Evolutionary conservation across 2,888 invertebrate species (phyloP), one percentile per base, ranked within the genome.

Genomic region (Dysmachus trigonus): DNA sequence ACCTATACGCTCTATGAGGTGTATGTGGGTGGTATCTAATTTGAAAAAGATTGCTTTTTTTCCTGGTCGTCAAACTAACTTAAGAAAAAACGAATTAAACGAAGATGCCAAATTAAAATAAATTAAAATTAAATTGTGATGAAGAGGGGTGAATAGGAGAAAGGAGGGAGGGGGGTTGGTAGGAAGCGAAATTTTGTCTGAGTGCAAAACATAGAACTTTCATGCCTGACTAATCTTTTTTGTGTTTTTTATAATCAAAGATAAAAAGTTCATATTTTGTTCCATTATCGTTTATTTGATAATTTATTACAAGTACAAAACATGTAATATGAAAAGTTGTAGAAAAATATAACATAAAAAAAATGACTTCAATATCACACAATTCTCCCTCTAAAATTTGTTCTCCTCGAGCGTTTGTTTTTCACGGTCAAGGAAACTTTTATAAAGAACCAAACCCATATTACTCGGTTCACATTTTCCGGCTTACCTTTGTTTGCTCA

Each of bases 11-110:
- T n/a, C n/a, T 41, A 41, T 41, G 38, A 41, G 8, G 38, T n/a
- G n/a, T 10, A 18, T 33, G 76, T 76, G 76, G 76, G 76, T 41
- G 76, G 76, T 27, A 38, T 33, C 76, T 76, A 76, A 76, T 76
- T 76, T 38, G 27, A 76, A 76, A 38, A 1, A n/a, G 6, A 35
- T 51, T 62, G 10, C 10, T 62, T 0, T 62, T 62, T 27, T 62
- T 62, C 22, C 62, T 62, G 10, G 8, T 62, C 62, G 22, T 10
- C 10, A 10, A 62, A 62, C 27, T 62, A 62, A 62, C 27, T 27
- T n/a, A n/a, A n/a, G n/a, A 51, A 27, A 22, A 53, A 22, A 62
- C 62, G 22, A 62, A 62, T 62, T 27, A 62, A 62, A 22, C 2
- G 22, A n/a, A 62, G 62, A 27, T 22, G 62, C 8, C 62, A 62